These are phyloP conservation scores for Cervus canadensis DNA, from an alignment of 2,113 vertebrate species.

Conservation along the genomic window DNA sequence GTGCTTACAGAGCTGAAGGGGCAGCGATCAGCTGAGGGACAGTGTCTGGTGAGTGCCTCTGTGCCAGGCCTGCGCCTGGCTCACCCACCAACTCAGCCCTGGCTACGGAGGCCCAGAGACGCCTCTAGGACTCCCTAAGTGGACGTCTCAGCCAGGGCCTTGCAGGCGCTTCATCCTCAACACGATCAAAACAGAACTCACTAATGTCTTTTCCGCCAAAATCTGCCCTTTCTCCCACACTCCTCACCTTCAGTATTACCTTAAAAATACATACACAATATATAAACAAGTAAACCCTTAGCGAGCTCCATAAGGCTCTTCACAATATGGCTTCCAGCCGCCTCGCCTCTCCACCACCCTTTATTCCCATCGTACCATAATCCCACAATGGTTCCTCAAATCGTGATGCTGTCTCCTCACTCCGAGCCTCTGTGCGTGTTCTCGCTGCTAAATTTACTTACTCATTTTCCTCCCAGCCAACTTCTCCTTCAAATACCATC, in stretches of 20 bases:
- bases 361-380: neutral
- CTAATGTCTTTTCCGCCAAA: neutral
- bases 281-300: neutral
- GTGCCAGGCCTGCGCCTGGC: rapidly evolving
- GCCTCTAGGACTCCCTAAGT: neutral
- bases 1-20: too few species aligned
- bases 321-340: neutral
- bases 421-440: neutral
- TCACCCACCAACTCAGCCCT: neutral
- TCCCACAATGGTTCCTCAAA: rapidly evolving
- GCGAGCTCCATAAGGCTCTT: neutral
- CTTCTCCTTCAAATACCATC: neutral
- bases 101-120: neutral
- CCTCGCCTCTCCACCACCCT: neutral
- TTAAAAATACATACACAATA: neutral
- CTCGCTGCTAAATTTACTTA: neutral
- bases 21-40: neutral
- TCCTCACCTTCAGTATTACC: neutral
- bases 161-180: neutral
- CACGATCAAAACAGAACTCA: neutral
- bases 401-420: rapidly evolving
- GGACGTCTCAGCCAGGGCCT: neutral
- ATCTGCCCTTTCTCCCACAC: neutral
- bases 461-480: neutral
- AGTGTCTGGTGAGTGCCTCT: too few species aligned